Base-by-base conservation (phyloP, 2,797 vertebrate genomes). In the Vireo griseus region DNA sequence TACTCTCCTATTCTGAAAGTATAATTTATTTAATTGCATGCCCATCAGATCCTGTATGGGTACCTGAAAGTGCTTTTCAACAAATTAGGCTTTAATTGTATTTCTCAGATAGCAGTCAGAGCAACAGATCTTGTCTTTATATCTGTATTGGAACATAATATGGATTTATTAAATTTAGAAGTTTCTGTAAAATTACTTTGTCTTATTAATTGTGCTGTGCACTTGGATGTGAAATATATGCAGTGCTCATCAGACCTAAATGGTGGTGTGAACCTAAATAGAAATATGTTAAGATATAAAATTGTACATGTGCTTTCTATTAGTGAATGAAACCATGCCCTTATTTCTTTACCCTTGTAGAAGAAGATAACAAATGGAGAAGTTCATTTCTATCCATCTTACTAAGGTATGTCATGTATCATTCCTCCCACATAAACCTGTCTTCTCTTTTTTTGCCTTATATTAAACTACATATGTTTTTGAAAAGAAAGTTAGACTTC, bases 51-150 rank as follows among this genome's bases (percentile, higher is more conserved):
- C 48, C 57, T 58, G 10, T 69, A 13, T 37, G 20, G 73, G 16
- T 75, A 19, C 16, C 21, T 89, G 69, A 72, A 77, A 81, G 39
- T 69, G 37, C 84, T 89, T 96, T 92, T 91, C 33, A 45, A 31
- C 37, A 83, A 85, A 79, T 63, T 77, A 93, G 39, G 16, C 59
- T 93, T 90, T 90, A 91, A 80, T 68, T 80, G 52, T 92, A 35
- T 73, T 94, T 84, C 51, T 42, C 54, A 78, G 39, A 33, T 66
- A 62, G 62, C 51, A 90, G 20, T 81, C 25, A 10, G 40, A 86
- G 51, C 59, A 91, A 80, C 39, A 80, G 44, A 80, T 77, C 52
- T 82, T 85, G 65, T 75, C 68, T 89, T 87, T 84, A 45, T 19
- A 44, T 68, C 71, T 24, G 9, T 91, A 71, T 62, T 84, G 67